Evolutionary conservation across 2,888 invertebrate genomes (phyloP), one percentile per base, ranked within the genome.

Genomic region (Sinodicranocentrus sp.): DNA sequence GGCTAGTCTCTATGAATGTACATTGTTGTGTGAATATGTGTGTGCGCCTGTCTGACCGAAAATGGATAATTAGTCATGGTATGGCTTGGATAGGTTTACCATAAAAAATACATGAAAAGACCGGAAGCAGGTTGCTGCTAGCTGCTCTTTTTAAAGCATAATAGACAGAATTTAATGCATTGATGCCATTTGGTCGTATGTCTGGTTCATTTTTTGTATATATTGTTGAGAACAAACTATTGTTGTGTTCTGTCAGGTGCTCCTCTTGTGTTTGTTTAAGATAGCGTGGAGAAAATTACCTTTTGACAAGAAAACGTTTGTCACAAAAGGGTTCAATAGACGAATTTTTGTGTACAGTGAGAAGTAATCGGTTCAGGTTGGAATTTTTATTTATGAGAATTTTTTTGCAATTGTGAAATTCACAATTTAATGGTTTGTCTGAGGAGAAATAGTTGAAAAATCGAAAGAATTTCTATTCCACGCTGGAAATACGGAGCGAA

Each of bases 191-290:
- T n/a, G n/a, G n/a, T n/a, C n/a, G n/a, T n/a, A n/a, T n/a, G n/a
- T n/a, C n/a, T n/a, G n/a, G n/a, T n/a, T n/a, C n/a, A n/a, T n/a
- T n/a, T n/a, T n/a, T n/a, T n/a, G n/a, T n/a, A 39, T 39, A 39
- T 39, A 39, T 39, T 6, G 39, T 13, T 33, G 33, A 3, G 10
- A 10, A 33, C 10, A 3, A 33, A 10, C 63, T 33, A 13, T 63
- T 28, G 28, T 63, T 28, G 33, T n/a, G 25, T 13, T 26, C 26
- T 70, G 48, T 52, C 43, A 21, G 10, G 43, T 67, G 67, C 5
- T 23, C 25, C 77, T 71, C 52, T 79, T 79, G 79, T 79, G 57
- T 79, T 79, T 79, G 79, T 71, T 79, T 79, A 79, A 44, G 71
- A n/a, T 63, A 63, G 79, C 71, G 79, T 79, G 71, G 63, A 79